These are phyloP conservation scores for Ailurus styani DNA, from an alignment of 2,113 vertebrate genomes.

Conservation along the genomic window DNA sequence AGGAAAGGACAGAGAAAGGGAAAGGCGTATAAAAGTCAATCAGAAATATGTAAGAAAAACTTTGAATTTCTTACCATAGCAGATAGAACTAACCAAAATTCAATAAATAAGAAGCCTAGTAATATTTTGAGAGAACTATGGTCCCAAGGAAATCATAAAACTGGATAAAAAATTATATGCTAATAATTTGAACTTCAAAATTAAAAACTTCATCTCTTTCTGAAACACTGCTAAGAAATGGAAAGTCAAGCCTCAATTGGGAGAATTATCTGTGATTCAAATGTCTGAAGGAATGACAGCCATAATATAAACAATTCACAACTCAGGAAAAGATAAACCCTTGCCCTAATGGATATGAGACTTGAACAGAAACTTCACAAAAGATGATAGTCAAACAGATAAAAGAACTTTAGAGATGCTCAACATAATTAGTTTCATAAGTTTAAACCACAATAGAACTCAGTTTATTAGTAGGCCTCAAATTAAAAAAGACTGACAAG, in stretches of 20 bases:
- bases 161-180: not conserved
- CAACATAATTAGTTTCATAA: not conserved
- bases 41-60: not conserved
- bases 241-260: not conserved
- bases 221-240: not conserved
- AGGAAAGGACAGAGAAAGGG: not conserved
- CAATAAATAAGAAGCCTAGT: not conserved
- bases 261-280: not conserved
- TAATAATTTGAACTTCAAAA: not conserved
- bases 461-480: not conserved
- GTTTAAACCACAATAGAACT: not conserved
- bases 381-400: not conserved
- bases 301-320: not conserved
- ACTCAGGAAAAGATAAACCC: not conserved
- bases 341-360: not conserved
- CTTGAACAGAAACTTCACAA: not conserved
- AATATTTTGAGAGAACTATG: not conserved
- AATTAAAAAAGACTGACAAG: not conserved
- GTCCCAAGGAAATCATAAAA: not conserved
- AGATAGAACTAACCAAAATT: not conserved
- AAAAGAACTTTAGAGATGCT: not conserved
- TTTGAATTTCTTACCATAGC: not conserved
- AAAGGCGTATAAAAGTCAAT: not conserved
- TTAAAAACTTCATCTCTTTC: not conserved
- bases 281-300: not conserved